Evolutionary conservation across 2,888 invertebrate species (phyloP), one percentile per base, ranked within the genome.

Genomic region (Nematopogon swammerdamellus): DNA sequence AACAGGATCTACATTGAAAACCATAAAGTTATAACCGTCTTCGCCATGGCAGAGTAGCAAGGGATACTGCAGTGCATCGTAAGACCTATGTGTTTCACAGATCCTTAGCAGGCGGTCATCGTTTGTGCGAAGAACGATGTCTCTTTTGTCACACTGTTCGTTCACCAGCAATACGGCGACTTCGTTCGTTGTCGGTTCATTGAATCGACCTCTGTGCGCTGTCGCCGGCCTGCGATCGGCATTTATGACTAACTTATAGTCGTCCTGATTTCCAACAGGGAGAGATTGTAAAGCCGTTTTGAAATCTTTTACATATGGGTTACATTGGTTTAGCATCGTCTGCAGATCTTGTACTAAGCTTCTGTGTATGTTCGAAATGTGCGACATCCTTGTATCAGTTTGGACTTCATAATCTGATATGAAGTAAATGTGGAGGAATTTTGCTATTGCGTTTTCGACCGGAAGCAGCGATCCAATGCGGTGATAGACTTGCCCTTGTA

Each of bases 11-110:
- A 36, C 36, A 36, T 36, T 36, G 14, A 6, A 14, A 14, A 36
- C 14, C 8, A 8, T 6, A 25, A 25, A 36, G 3, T 36, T 36
- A 36, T 36, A 36, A 8, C 36, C 36, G 43, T 53, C 50, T 3
- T 52, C 19, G 6, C 50, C 53, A 18, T 29, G 17, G 1, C 19
- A 18, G 45, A 52, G 50, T 29, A 52, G 10, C 20, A 53, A 36
- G 16, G 53, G 52, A 53, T 71, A 71, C 49, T 61, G 58, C 20
- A 69, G 53, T 20, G 64, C 55, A 49, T 68, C 64, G 50, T 61
- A 61, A 18, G 58, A 55, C 29, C 58, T 51, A 36, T 60, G 60
- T 8, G 51, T 54, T 48, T 60, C 58, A 36, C 46, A 50, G 14
- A 52, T 29, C 47, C 50, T n/a, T 50, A 50, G 45, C 44, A 52